Base-by-base conservation (phyloP, 2,797 vertebrate species). In the Buphagus erythrorhynchus region DNA sequence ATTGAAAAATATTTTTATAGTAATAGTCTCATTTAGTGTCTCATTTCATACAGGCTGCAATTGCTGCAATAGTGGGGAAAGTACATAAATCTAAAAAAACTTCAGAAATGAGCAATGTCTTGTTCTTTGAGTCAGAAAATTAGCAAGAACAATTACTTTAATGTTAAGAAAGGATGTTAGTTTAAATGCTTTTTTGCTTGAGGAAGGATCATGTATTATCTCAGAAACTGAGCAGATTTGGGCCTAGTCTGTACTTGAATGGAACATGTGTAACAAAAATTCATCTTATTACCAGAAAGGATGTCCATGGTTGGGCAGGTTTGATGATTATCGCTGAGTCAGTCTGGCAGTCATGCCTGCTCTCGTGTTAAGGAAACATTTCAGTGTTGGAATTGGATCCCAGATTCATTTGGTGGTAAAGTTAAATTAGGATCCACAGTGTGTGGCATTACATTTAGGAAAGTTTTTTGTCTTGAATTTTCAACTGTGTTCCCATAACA, bases 121-220 rank as follows among this genome's bases (percentile, higher is more conserved):
- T 51, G 22, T 82, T 91, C 79, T 91, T 95, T 96, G 91, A 97
- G 86, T 96, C 95, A 95, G 75, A 68, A 79, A 91, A 68, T 74
- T 54, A 93, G 65, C 91, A 95, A 96, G 95, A 92, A 95, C 93
- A 82, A 83, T 86, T 48, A 28, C 35, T 80, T 74, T 48, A 80
- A 48, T 31, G 9, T 76, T 65, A 75, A 84, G 83, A 69, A 94
- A 85, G 52, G 29, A 36, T 43, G 52, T 73, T 43, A 40, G 51
- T 82, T 87, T 33, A 82, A 93, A 59, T 76, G 40, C 36, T 82
- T 90, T 94, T 86, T 76, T 92, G 63, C 80, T 87, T 33, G 33
- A 87, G 67, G 63, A 79, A 45, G 71, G 57, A 95, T 90, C 90
- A 54, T 63, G 80, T 77, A 61, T 57, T 63, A 89, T 58, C 49